Conservation (phyloP, 2,888 invertebrate genomes). For the Lycocerus yunnanus region DNA sequence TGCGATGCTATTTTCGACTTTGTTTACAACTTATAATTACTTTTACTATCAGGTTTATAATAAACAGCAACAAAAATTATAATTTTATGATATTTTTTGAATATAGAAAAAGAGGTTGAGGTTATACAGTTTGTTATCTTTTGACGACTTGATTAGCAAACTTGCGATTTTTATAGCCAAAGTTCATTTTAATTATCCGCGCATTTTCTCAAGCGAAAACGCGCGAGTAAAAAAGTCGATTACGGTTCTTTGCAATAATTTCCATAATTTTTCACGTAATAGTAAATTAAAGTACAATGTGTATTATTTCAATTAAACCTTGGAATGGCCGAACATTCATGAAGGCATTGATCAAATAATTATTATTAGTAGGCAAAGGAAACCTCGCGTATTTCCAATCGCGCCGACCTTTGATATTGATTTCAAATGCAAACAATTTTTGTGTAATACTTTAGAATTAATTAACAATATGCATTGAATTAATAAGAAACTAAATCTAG, state of each 20-base stretch:
- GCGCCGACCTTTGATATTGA: too few relatives aligned
- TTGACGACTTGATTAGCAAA: background rate
- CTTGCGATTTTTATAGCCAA: background rate
- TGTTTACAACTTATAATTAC: background rate
- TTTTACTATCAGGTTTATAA: background rate
- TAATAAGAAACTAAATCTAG: background rate
- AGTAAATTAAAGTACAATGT: too few relatives aligned
- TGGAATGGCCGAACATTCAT: background rate
- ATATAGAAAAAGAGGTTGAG: background rate
- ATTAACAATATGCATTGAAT: background rate
- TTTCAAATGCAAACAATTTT: too few relatives aligned
- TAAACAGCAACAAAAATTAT: background rate
- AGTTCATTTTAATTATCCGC: background rate
- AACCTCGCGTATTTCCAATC: background rate
- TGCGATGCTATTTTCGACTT: background rate
- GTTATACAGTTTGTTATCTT: background rate
- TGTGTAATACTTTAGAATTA: background rate
- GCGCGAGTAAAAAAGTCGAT: too few relatives aligned
- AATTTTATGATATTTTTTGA: background rate
- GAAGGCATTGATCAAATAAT: background rate
- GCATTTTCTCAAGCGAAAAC: background rate
- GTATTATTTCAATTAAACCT: too few relatives aligned
- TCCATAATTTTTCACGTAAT: too few relatives aligned
- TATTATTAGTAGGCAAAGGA: background rate
- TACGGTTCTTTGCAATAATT: too few relatives aligned